Evolutionary conservation across 2,797 vertebrate species (phyloP).

Genomic region (Euthynnus affinis): DNA sequence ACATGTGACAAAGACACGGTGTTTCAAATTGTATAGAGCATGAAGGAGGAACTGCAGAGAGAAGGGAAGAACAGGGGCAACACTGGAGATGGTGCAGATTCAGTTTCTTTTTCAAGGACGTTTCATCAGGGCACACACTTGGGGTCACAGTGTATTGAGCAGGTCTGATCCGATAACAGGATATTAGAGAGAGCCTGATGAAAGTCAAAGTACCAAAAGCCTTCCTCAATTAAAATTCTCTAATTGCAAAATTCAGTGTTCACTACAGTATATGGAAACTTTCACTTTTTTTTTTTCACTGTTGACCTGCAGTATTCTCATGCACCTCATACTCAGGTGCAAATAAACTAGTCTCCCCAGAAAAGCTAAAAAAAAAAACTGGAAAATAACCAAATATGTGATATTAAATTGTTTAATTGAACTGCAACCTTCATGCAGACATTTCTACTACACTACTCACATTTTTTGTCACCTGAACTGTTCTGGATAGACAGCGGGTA

Average conservation of each 20-base stretch:
- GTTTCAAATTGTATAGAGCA: constrained; percentile 21
- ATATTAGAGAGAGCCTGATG: constrained; percentile 53
- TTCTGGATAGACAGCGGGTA: constrained; percentile 63
- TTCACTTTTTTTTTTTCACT: not conserved
- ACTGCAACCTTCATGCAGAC: not conserved
- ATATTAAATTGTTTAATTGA: constrained; percentile 2
- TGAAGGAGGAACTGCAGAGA: constrained; percentile 41
- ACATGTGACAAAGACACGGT: not conserved
- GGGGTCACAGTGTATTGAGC: constrained; percentile 51
- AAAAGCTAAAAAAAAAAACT: not conserved
- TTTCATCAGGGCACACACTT: constrained; percentile 28
- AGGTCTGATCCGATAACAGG: constrained; percentile 45
- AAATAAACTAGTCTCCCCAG: not conserved
- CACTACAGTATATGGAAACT: not conserved
- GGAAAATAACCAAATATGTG: not conserved
- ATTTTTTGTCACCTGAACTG: constrained; percentile 56
- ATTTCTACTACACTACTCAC: not conserved
- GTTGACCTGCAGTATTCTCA: constrained; percentile 1
- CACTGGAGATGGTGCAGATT: constrained; percentile 49
- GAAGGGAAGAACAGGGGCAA: constrained; percentile 20
- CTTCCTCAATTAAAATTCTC: constrained; percentile 41
- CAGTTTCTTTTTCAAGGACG: constrained; percentile 65
- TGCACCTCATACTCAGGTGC: not conserved
- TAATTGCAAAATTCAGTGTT: constrained; percentile 31
- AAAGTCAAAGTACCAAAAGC: constrained; percentile 38